These are phyloP conservation scores for Zapus hudsonius DNA, from an alignment of 2,113 vertebrate species.

Conservation along the genomic window DNA sequence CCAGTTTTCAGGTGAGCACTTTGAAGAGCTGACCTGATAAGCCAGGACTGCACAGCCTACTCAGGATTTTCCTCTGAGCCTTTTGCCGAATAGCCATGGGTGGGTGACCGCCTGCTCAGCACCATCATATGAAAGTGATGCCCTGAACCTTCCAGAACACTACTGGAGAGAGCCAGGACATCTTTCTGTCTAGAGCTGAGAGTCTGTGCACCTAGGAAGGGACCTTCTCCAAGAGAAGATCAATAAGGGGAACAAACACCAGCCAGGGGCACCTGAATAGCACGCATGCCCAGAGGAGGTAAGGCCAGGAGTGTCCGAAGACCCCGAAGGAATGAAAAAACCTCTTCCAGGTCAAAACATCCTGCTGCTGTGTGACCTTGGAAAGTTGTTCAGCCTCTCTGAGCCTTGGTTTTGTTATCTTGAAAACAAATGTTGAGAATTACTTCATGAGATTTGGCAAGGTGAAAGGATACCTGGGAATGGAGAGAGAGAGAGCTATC, in stretches of 20 bases:
- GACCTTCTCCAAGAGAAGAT: background rate
- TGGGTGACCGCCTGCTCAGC: background rate
- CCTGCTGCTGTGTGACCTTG: background rate
- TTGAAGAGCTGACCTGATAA: background rate
- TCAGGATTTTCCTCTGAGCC: background rate
- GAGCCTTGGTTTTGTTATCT: background rate
- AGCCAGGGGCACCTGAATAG: no score
- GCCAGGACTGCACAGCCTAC: background rate
- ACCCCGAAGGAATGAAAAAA: background rate
- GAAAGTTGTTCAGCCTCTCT: background rate
- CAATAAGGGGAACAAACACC: background rate
- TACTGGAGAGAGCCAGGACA: background rate
- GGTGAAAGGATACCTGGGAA: background rate
- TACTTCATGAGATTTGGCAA: background rate
- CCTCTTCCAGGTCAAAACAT: background rate
- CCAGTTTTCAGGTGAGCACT: background rate
- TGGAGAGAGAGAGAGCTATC: background rate
- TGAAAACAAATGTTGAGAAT: background rate
- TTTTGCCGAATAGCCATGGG: background rate
- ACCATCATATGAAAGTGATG: background rate
- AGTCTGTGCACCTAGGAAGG: background rate
- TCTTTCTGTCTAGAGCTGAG: background rate
- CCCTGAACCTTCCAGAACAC: background rate
- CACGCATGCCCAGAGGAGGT: background rate
- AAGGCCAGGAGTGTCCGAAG: background rate